Conservation (phyloP, 2,888 invertebrate genomes). For the Sturmia bella region DNA sequence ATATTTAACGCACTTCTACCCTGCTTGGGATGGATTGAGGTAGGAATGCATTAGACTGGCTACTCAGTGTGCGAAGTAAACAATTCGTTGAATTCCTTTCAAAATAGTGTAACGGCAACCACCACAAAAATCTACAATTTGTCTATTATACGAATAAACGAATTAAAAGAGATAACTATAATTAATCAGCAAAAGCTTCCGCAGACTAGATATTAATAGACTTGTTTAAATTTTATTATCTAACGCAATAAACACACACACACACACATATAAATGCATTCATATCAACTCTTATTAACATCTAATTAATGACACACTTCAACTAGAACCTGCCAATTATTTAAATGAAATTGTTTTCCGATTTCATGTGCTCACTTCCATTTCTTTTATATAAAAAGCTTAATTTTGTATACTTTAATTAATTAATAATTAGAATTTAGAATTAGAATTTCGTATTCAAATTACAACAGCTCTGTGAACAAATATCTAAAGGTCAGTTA, state of each 20-base stretch:
- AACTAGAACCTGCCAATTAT: slow-evolving; percentile 53
- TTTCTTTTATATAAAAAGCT: slow-evolving; percentile 28
- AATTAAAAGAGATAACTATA: background rate
- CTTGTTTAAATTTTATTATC: no score
- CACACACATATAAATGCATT: background rate
- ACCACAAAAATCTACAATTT: no score
- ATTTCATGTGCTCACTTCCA: slow-evolving; percentile 34
- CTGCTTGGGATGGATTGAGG: no score
- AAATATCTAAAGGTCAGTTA: slow-evolving; percentile 59
- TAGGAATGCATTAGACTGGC: no score
- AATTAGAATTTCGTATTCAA: slow-evolving; percentile 22
- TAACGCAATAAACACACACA: background rate
- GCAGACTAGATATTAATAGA: no score
- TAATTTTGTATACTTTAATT: slow-evolving; percentile 28
- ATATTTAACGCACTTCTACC: no score
- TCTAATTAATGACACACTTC: background rate
- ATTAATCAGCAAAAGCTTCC: background rate
- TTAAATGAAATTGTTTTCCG: slow-evolving; percentile 59
- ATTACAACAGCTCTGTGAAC: background rate
- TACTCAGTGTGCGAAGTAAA: no score
- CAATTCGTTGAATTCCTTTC: no score
- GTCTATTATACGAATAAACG: no score
- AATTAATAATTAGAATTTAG: slow-evolving; percentile 49
- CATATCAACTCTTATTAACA: no score
- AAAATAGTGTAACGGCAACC: no score